Percentiles rank a stretch among this genome's conserved stretches.
Evolutionary conservation across 2,113 vertebrate species (phyloP).

Genomic region (Mirza zaza): DNA sequence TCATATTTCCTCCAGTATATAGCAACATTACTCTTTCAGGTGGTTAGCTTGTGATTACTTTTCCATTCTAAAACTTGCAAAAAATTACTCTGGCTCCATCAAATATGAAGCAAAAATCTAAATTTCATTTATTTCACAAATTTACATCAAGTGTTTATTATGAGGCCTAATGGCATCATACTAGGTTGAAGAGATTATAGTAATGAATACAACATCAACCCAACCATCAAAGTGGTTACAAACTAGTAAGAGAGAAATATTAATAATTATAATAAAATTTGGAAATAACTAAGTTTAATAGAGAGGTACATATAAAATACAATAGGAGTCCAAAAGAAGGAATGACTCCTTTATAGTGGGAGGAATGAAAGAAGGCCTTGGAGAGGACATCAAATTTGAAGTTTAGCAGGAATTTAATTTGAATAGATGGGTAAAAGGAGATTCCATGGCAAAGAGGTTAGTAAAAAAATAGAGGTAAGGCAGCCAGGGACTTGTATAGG

Average conservation of each 20-base stretch:
- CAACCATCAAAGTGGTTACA: neutral
- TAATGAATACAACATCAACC: neutral
- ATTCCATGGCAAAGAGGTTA: neutral
- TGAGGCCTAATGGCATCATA: neutral
- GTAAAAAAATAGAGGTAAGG: neutral
- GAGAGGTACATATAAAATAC: neutral
- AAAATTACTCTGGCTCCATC: neutral
- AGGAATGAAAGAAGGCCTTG: neutral
- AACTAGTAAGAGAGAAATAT: neutral
- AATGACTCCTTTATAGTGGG: neutral
- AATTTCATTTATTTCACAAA: neutral
- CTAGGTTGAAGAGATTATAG: neutral
- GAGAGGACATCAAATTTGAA: neutral
- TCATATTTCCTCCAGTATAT: neutral
- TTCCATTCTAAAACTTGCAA: neutral
- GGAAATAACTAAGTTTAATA: neutral
- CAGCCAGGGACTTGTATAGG: neutral
- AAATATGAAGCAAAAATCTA: neutral
- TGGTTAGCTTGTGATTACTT: neutral
- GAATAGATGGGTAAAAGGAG: neutral
- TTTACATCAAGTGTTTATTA: neutral
- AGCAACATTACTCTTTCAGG: neutral
- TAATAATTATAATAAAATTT: neutral
- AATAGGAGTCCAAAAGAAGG: neutral
- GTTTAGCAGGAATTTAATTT: neutral